phyloP scores from a whole-genome alignment of 1,140 invertebrate genomes.

The Mylabris phalerata region DNA sequence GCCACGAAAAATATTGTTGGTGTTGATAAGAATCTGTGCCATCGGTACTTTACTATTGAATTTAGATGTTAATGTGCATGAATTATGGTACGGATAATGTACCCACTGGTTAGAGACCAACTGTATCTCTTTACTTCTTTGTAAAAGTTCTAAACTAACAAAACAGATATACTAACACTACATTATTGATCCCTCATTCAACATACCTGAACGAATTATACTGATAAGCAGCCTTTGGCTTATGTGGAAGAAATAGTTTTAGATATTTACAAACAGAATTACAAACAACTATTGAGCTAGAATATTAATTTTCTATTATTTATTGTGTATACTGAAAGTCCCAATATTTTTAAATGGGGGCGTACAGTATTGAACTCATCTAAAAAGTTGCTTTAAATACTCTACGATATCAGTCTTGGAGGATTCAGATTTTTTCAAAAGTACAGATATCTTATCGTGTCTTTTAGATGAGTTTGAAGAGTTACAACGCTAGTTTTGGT shows the following conservation, averaged over 20 bases:
- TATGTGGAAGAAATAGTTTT: constrained; percentile 21
- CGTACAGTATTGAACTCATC: neutral
- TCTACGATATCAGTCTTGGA: neutral
- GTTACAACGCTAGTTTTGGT: neutral
- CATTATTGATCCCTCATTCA: constrained; percentile 40
- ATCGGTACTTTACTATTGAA: neutral
- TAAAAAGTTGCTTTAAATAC: neutral
- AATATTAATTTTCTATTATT: neutral
- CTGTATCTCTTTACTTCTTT: no score
- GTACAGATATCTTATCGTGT: no score
- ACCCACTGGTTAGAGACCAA: neutral
- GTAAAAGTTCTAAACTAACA: no score
- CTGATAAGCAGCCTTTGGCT: constrained; percentile 27
- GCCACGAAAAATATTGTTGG: no score
- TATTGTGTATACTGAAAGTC: no score
- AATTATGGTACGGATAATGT: constrained; percentile 9
- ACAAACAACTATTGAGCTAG: constrained; percentile 20
- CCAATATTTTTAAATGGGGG: no score
- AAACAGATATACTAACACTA: constrained; percentile 27
- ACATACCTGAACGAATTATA: constrained; percentile 39
- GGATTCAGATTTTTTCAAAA: no score
- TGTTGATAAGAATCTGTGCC: neutral
- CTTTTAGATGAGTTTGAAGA: no score
- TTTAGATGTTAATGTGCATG: neutral
- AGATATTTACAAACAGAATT: constrained; percentile 18